Base-by-base conservation (phyloP, 2,888 invertebrate species). In the Andrena minutula region DNA sequence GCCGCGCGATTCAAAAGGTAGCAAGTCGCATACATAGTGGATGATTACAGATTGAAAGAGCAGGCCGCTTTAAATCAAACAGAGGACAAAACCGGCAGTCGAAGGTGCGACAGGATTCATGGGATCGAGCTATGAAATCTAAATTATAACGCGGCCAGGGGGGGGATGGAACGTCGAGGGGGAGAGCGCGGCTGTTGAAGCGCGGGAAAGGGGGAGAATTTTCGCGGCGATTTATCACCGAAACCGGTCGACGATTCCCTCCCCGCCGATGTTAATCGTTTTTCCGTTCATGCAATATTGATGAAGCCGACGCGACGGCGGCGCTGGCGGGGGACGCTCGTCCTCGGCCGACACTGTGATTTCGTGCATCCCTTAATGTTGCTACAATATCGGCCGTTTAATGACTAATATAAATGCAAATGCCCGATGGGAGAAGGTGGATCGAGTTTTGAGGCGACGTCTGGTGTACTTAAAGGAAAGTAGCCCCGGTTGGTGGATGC, bases 361-460 rank as follows among this genome's bases (percentile, higher is more conserved):
- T 66, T 51, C 65, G 74, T 51, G 75, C 60, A 65, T 49, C 65
- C 71, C 65, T 76, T 76, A 82, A 82, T 82, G 35, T 41, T 12
- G 69, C 58, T 20, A 72, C 72, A 69, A 76, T 76, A 72, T 82
- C 82, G 71, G 35, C 26, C 49, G 30, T 75, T 81, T 82, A 76
- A 82, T 73, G 64, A 65, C 69, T 76, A 77, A 83, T 83, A 83
- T 83, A 83, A 82, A 83, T 83, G 82, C 82, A 83, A 83, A 83
- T 83, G 26, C n/a, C n/a, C 4, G 49, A 20, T 16, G 30, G 8
- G 58, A 32, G 35, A 30, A 7, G 41, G 35, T 32, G 51, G 58
- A 60, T 69, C 82, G 60, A 8, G 74, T 58, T 68, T 41, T 12
- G 41, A 51, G 35, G 51, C 49, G 68, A 47, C 26, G 47, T 12